These are phyloP conservation scores for Oscheius myriophilus DNA, from an alignment of 2,888 invertebrate genomes.

Conservation along the genomic window DNA sequence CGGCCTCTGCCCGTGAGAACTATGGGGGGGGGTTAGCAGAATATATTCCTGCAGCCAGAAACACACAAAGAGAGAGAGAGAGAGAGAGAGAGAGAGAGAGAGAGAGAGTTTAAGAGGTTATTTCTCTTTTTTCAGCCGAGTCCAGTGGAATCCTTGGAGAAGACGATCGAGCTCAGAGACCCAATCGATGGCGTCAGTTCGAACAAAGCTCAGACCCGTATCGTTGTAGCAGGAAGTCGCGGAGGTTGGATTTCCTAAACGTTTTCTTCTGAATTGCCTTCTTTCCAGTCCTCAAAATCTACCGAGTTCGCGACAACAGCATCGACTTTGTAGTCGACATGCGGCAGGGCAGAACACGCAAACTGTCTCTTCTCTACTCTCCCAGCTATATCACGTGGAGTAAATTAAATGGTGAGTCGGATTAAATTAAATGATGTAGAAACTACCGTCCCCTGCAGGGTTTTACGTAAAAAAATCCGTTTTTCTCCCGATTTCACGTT, in stretches of 20 bases:
- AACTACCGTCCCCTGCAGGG: no score
- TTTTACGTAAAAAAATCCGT: not conserved
- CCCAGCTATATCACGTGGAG: constrained; percentile 53
- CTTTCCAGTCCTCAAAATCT: constrained; percentile 48
- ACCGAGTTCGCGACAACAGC: constrained; percentile 36
- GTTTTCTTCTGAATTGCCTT: not conserved
- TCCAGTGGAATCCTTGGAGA: not conserved
- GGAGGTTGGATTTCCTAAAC: constrained; percentile 34
- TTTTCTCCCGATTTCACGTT: not conserved
- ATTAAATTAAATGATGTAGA: no score
- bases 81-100: no score
- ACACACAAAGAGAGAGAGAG: no score
- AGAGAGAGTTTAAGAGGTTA: no score
- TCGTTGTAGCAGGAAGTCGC: constrained; percentile 47
- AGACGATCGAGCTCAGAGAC: constrained; percentile 32
- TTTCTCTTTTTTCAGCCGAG: no score
- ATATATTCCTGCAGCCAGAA: no score
- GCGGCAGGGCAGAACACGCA: constrained; percentile 17
- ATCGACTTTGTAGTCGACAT: constrained; percentile 37
- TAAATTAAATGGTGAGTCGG: constrained; percentile 36
- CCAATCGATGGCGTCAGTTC: constrained; percentile 50
- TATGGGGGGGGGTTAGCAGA: no score
- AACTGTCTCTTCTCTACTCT: constrained; percentile 43
- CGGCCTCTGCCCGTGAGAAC: no score
- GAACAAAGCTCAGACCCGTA: constrained; percentile 37